These are phyloP conservation scores for Nomada ferruginata DNA, from an alignment of 2,888 invertebrate genomes.

Conservation along the genomic window DNA sequence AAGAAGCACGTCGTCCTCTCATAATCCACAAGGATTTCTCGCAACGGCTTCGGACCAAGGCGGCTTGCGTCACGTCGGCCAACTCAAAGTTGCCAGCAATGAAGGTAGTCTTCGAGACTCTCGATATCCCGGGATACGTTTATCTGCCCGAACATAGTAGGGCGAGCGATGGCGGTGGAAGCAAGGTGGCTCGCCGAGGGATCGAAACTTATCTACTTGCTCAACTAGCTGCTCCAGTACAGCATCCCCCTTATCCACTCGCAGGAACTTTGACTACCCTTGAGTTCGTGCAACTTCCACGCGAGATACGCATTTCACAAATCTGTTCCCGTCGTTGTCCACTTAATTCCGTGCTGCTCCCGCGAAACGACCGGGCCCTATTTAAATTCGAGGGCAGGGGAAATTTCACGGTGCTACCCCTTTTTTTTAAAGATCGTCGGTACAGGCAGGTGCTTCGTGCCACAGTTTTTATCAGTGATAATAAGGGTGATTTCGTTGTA, in stretches of 20 bases:
- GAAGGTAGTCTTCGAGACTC: conserved; percentile 63
- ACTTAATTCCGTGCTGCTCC: conserved; percentile 66
- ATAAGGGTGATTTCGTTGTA: too few relatives aligned
- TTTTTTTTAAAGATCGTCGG: too few relatives aligned
- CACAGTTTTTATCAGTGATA: background rate
- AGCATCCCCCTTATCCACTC: conserved; percentile 79
- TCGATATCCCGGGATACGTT: conserved; percentile 74
- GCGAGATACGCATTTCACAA: conserved; percentile 79
- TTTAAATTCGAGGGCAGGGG: conserved; percentile 27
- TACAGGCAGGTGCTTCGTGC: too few relatives aligned
- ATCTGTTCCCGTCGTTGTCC: conserved; percentile 73
- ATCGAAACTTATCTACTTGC: conserved; percentile 84
- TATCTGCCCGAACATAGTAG: conserved; percentile 74
- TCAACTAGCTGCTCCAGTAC: conserved; percentile 81
- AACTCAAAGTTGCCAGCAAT: conserved; percentile 64
- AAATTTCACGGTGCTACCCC: conserved; percentile 13
- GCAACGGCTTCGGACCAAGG: conserved; percentile 46
- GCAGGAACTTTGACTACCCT: conserved; percentile 76
- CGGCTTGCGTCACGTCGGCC: conserved; percentile 61
- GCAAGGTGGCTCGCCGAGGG: conserved; percentile 79
- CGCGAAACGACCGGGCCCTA: conserved; percentile 35
- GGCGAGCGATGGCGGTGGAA: conserved; percentile 75
- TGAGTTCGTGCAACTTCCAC: conserved; percentile 75
- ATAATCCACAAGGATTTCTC: conserved; percentile 67
- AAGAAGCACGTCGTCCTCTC: conserved; percentile 54